Evolutionary conservation across 2,888 invertebrate genomes (phyloP).

Genomic region (Oscheius sp.): DNA sequence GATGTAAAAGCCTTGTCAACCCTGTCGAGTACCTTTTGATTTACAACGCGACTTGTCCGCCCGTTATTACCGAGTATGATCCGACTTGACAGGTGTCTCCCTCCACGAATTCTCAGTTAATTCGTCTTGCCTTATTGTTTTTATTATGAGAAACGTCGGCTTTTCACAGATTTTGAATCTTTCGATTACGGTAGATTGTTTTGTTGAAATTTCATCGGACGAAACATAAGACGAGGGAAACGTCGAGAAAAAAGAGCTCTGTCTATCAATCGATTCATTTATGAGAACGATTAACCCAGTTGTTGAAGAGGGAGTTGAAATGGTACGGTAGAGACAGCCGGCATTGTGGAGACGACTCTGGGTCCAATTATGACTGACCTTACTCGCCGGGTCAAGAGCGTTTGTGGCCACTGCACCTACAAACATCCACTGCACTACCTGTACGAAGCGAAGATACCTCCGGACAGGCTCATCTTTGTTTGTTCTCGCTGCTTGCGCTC

Average conservation of each 20-base stretch:
- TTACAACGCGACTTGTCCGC: constrained; percentile 23
- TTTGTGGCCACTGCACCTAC: constrained; percentile 32
- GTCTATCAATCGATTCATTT: constrained; percentile 12
- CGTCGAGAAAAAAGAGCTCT: no score
- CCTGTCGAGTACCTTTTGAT: constrained; percentile 8
- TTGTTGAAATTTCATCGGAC: neutral
- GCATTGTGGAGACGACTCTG: constrained; percentile 27
- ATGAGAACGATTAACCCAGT: constrained; percentile 18
- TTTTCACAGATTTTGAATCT: neutral
- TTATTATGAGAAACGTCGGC: neutral
- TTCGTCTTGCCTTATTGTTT: neutral
- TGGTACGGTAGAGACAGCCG: constrained; percentile 11
- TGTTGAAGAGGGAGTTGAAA: neutral
- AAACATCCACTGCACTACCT: constrained; percentile 29
- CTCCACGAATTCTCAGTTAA: neutral
- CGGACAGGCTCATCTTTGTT: neutral
- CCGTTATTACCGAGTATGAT: constrained; percentile 25
- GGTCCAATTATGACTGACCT: constrained; percentile 35
- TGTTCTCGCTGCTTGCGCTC: no score
- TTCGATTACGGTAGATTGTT: constrained; percentile 1
- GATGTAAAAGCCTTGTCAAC: constrained; percentile 17
- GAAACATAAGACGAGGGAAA: no score
- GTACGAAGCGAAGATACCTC: neutral
- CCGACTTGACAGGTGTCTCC: constrained; percentile 9
- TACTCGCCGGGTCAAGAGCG: constrained; percentile 33